phyloP scores from a whole-genome alignment of 30 jellyfish, hydroid and myxozoan genomes.

The Kudoa iwatai region DNA sequence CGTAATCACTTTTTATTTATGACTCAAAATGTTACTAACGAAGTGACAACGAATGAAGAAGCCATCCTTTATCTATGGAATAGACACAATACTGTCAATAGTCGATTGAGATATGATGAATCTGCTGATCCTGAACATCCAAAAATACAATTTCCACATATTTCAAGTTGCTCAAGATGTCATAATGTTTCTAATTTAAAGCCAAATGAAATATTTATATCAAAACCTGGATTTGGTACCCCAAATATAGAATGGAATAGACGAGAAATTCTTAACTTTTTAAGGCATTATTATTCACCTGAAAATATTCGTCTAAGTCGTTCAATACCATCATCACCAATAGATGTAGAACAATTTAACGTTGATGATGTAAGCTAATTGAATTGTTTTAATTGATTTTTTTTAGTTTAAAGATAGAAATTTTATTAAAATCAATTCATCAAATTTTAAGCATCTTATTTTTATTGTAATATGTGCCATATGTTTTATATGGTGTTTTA shows the following conservation, averaged over 20 bases:
- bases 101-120: constrained; percentile 21
- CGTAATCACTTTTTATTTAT: constrained; percentile 48
- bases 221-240: constrained; percentile 28
- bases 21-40: constrained; percentile 18
- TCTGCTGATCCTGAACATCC: constrained; percentile 49
- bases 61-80: constrained; percentile 67
- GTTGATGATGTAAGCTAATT: too few relatives aligned
- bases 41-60: constrained; percentile 21
- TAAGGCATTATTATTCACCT: constrained; percentile 47
- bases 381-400: too few relatives aligned
- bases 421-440: too few relatives aligned
- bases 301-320: constrained; percentile 34
- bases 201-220: constrained; percentile 9
- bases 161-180: constrained; percentile 16
- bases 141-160: constrained; percentile 53
- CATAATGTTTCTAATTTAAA: constrained; percentile 4
- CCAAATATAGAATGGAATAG: constrained; percentile 22
- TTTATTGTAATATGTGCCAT: too few relatives aligned
- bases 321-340: too few relatives aligned
- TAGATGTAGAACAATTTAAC: too few relatives aligned
- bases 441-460: too few relatives aligned
- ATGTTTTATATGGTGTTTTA: too few relatives aligned
- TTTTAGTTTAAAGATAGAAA: too few relatives aligned
- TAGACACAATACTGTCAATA: constrained; percentile 48
- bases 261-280: constrained; percentile 15